phyloP scores from a whole-genome alignment of 2,888 invertebrate genomes.

The Pseudanteris insignis region DNA sequence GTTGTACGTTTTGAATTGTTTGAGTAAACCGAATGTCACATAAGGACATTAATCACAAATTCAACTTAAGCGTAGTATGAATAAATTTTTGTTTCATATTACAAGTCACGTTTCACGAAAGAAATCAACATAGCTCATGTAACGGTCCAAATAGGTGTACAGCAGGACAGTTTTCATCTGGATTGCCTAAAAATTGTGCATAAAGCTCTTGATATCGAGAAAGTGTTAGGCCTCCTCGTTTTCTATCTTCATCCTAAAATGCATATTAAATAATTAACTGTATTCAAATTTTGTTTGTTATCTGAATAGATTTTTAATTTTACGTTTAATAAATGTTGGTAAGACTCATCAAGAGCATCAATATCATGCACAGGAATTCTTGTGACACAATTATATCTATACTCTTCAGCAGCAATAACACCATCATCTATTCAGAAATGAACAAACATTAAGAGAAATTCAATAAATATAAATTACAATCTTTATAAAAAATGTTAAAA shows the following conservation, averaged over 20 bases:
- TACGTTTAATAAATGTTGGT: slow-evolving; percentile 79
- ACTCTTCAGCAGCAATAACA: slow-evolving; percentile 81
- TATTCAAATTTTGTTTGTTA: too few species aligned
- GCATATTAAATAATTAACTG: too few species aligned
- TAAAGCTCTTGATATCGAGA: slow-evolving; percentile 85
- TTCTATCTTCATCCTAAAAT: slow-evolving; percentile 80
- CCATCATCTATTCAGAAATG: slow-evolving; percentile 73
- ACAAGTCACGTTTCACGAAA: background rate
- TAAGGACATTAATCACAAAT: slow-evolving; percentile 20
- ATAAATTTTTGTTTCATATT: slow-evolving; percentile 13
- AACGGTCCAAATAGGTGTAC: slow-evolving; percentile 84
- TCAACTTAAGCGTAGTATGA: slow-evolving; percentile 8
- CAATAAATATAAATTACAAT: too few species aligned
- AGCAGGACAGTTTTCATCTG: slow-evolving; percentile 76
- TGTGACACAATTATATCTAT: slow-evolving; percentile 83
- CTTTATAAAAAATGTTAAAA: too few species aligned
- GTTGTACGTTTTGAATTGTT: too few species aligned
- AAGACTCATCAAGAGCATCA: slow-evolving; percentile 80
- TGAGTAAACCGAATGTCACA: too few species aligned
- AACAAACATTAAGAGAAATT: slow-evolving; percentile 2
- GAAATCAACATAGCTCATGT: slow-evolving; percentile 67
- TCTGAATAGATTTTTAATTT: slow-evolving; percentile 65
- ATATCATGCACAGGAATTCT: slow-evolving; percentile 82
- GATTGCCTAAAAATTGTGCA: slow-evolving; percentile 82
- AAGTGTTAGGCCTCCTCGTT: slow-evolving; percentile 79